phyloP scores from a whole-genome alignment of 1,140 invertebrate genomes.

The Pissodes strobi region DNA sequence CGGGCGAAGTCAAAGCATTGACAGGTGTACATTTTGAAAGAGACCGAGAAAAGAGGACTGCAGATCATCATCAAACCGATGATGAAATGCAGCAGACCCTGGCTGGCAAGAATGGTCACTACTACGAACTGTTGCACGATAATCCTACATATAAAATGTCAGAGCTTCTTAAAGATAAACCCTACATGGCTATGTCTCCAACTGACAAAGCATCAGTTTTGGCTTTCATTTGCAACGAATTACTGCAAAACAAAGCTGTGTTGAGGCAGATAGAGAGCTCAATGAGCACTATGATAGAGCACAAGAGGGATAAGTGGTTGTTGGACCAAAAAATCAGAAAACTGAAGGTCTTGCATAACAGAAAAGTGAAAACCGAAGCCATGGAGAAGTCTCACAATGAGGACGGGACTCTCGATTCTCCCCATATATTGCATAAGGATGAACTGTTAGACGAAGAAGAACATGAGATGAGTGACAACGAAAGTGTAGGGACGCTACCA shows the following conservation, averaged over 20 bases:
- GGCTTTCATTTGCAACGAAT: slow-evolving; percentile 90
- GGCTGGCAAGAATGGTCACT: slow-evolving; percentile 73
- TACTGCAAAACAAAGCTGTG: slow-evolving; percentile 89
- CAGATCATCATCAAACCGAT: slow-evolving; percentile 78
- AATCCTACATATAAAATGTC: slow-evolving; percentile 77
- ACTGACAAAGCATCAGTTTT: slow-evolving; percentile 86
- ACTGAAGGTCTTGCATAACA: slow-evolving; percentile 74
- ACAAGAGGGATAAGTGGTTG: slow-evolving; percentile 79
- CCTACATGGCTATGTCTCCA: slow-evolving; percentile 84
- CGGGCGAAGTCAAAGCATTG: slow-evolving; percentile 80
- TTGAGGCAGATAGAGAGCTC: slow-evolving; percentile 78
- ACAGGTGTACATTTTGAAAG: slow-evolving; percentile 77
- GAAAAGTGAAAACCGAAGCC: slow-evolving; percentile 75
- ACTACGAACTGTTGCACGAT: slow-evolving; percentile 75
- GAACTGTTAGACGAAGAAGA: slow-evolving; percentile 63
- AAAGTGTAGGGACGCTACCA: slow-evolving; percentile 82
- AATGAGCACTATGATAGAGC: slow-evolving; percentile 74
- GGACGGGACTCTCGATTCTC: slow-evolving; percentile 47
- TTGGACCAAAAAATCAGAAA: slow-evolving; percentile 88
- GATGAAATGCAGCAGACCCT: slow-evolving; percentile 64
- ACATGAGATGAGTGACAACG: slow-evolving; percentile 77
- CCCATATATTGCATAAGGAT: slow-evolving; percentile 57
- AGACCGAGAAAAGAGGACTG: slow-evolving; percentile 74
- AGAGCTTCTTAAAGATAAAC: slow-evolving; percentile 70
- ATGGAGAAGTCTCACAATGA: slow-evolving; percentile 61